Percentiles rank a stretch among this genome's conserved stretches.
Evolutionary conservation across 2,888 invertebrate genomes (phyloP).

Genomic region (Epirrhoe tristata): DNA sequence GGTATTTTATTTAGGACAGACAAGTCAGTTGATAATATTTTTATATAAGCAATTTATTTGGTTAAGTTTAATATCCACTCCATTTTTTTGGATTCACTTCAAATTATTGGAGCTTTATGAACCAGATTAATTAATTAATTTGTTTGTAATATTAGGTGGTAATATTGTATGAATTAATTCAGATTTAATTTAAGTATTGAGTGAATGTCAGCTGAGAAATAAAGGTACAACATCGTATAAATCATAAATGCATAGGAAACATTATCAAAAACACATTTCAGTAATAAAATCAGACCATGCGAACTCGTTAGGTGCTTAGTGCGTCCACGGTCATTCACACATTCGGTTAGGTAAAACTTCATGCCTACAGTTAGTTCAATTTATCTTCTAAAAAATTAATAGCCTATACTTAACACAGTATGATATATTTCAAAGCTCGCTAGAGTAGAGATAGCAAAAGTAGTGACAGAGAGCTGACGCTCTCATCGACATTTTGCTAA

Average conservation of each 20-base stretch:
- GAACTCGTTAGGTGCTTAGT: constrained; percentile 35
- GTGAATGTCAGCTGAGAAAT: constrained; percentile 40
- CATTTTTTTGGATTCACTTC: too few species aligned
- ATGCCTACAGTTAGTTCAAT: constrained; percentile 65
- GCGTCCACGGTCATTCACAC: constrained; percentile 21
- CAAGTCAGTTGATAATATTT: too few species aligned
- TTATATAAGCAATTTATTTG: too few species aligned
- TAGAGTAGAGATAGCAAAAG: not conserved
- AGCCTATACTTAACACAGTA: constrained; percentile 27
- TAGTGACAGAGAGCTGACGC: not conserved
- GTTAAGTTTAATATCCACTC: too few species aligned
- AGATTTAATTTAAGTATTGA: constrained; percentile 10
- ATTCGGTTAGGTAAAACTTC: constrained; percentile 42
- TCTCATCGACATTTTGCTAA: not conserved
- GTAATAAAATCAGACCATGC: constrained; percentile 45
- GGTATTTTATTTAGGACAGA: not conserved
- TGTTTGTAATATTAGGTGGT: too few species aligned
- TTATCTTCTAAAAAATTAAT: constrained; percentile 7
- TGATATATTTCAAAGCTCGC: not conserved
- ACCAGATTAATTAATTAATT: too few species aligned
- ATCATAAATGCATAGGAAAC: constrained; percentile 29
- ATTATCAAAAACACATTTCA: constrained; percentile 26
- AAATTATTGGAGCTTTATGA: too few species aligned
- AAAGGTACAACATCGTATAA: constrained; percentile 29
- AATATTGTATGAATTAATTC: too few species aligned